These are phyloP conservation scores for Serranus cabrilla DNA, from an alignment of 2,797 vertebrate genomes.

Conservation along the genomic window DNA sequence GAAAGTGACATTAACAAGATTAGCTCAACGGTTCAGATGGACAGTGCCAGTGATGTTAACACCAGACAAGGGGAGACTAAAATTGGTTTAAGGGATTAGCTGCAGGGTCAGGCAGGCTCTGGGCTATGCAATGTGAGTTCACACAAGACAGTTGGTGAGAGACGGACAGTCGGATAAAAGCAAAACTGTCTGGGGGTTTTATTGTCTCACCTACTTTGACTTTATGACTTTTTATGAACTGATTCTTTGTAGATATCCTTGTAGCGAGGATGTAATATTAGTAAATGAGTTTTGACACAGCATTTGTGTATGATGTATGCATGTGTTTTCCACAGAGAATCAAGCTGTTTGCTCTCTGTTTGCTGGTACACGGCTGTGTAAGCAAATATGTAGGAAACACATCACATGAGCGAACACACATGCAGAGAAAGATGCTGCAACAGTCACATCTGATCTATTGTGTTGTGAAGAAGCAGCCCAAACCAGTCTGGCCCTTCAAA, in stretches of 20 bases:
- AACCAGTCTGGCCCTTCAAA: not conserved
- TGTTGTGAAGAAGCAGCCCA: slow-evolving; percentile 4
- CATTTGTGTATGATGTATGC: not conserved
- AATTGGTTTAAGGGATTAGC: slow-evolving; percentile 57
- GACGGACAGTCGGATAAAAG: not conserved
- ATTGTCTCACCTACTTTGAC: not conserved
- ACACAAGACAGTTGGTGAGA: not conserved
- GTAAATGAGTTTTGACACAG: not conserved
- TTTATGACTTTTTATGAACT: not conserved
- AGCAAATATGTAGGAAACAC: not conserved
- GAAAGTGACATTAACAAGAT: slow-evolving; percentile 37
- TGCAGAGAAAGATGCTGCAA: not conserved
- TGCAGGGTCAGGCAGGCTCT: slow-evolving; percentile 15
- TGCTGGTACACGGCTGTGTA: slow-evolving; percentile 5
- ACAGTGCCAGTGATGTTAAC: not conserved
- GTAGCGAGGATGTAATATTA: not conserved
- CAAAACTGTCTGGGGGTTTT: not conserved
- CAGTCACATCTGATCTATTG: not conserved
- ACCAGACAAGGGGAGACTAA: slow-evolving; percentile 17
- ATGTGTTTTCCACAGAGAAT: not conserved
- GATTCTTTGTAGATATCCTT: not conserved
- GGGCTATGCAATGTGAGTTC: slow-evolving; percentile 7
- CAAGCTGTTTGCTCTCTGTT: not conserved
- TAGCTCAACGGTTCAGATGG: slow-evolving; percentile 4
- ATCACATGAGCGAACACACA: not conserved